Conservation (phyloP, 2,113 vertebrate species). For the Barnardius zonarius region DNA sequence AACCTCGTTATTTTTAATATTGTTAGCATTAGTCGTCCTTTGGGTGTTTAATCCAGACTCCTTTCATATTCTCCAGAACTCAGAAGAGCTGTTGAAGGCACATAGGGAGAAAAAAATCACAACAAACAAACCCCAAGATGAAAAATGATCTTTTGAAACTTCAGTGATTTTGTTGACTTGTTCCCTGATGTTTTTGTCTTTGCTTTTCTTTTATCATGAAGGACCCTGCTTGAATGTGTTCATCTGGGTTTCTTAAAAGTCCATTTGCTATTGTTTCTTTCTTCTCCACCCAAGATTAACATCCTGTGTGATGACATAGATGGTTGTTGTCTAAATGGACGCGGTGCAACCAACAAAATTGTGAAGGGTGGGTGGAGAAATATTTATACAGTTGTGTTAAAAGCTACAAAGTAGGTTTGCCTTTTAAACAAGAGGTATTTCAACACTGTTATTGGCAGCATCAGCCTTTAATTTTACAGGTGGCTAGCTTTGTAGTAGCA, state of each 20-base stretch:
- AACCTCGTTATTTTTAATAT: constrained; percentile 57
- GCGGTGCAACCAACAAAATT: constrained; percentile 40
- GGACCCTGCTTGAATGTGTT: constrained; percentile 12
- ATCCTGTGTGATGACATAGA: constrained; percentile 64
- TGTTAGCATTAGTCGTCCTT: constrained; percentile 60
- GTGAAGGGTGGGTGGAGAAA: constrained; percentile 53
- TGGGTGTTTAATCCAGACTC: constrained; percentile 68
- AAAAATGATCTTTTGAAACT: constrained; percentile 44
- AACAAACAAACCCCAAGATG: constrained; percentile 20
- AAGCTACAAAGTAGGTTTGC: constrained; percentile 51
- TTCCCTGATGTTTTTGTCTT: constrained; percentile 30
- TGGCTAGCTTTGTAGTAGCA: constrained; percentile 56
- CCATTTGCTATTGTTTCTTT: constrained; percentile 58
- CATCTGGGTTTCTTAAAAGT: constrained; percentile 52
- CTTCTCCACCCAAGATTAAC: constrained; percentile 61
- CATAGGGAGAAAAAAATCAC: not conserved
- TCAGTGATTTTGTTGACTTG: constrained; percentile 12
- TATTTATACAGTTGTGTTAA: constrained; percentile 62
- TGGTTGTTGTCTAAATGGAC: constrained; percentile 62
- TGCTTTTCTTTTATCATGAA: constrained; percentile 33
- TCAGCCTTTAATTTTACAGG: constrained; percentile 67
- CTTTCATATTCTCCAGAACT: constrained; percentile 65
- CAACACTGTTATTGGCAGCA: constrained; percentile 37
- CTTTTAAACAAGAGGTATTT: constrained; percentile 60
- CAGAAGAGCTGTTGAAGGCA: constrained; percentile 42